A percentile compares a stretch with the other conserved stretches of the same genome.
These are phyloP conservation scores for Drosophila teissieri DNA, from an alignment of 1,140 invertebrate genomes.

Conservation along the genomic window DNA sequence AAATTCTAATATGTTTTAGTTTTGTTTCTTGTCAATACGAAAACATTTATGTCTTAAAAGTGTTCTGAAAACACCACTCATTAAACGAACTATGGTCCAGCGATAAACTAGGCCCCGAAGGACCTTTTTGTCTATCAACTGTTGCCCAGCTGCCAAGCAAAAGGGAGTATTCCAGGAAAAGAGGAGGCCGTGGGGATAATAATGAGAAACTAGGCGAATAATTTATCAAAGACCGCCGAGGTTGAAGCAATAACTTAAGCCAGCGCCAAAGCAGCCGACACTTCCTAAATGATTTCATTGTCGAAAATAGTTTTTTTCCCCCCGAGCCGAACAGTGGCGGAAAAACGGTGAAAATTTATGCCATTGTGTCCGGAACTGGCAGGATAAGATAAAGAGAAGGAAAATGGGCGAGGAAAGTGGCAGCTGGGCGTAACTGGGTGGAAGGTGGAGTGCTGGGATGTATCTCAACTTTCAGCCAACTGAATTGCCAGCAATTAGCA, in stretches of 20 bases:
- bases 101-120: conserved; percentile 1
- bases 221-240: conserved; percentile 76
- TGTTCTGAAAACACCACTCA: conserved; percentile 8
- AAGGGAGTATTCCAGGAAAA: background rate
- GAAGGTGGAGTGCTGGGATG: conserved; percentile 15
- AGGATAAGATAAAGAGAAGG: conserved; percentile 1
- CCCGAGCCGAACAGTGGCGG: conserved; percentile 38
- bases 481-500: conserved; percentile 78
- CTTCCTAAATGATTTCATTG: conserved; percentile 79
- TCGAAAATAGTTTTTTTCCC: conserved; percentile 67
- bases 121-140: conserved; percentile 37
- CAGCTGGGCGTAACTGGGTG: background rate
- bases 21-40: too few relatives aligned
- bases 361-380: conserved; percentile 19
- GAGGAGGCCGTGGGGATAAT: conserved; percentile 4
- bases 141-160: conserved; percentile 36
- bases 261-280: conserved; percentile 54
- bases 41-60: too few relatives aligned
- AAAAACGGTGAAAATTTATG: conserved; percentile 46
- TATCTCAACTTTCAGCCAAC: conserved; percentile 49
- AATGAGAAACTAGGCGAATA: conserved; percentile 44
- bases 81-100: conserved; percentile 49
- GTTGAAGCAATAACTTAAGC: conserved; percentile 55
- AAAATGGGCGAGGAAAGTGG: background rate
- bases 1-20: too few relatives aligned